These are phyloP conservation scores for Bombylius discolor DNA, from an alignment of 2,888 invertebrate species.

Conservation along the genomic window DNA sequence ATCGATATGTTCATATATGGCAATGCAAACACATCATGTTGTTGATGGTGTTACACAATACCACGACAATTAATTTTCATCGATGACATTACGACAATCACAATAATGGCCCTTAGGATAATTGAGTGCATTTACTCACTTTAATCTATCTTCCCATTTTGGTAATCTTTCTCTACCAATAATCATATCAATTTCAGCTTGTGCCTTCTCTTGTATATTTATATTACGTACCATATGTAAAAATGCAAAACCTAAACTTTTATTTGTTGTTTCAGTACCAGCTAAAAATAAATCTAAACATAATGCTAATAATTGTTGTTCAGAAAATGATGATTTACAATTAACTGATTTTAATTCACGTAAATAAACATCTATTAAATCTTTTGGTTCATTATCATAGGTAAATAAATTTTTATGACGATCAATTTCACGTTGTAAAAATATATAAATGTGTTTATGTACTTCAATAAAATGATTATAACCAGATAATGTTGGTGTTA, in stretches of 20 bases:
- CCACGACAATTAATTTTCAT: too few species aligned
- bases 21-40: too few species aligned
- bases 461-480: conserved; percentile 59
- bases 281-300: conserved; percentile 81
- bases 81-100: too few species aligned
- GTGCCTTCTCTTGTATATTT: conserved; percentile 59
- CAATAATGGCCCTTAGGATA: too few species aligned
- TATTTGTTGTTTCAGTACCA: conserved; percentile 74
- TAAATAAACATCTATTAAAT: conserved; percentile 73
- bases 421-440: conserved; percentile 55
- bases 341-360: conserved; percentile 48
- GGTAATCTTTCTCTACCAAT: conserved; percentile 57
- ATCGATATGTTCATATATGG: too few species aligned
- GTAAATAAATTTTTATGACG: conserved; percentile 51
- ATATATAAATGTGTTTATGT: conserved; percentile 58
- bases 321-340: conserved; percentile 45
- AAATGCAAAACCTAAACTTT: conserved; percentile 64
- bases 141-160: conserved; percentile 52
- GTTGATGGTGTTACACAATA: too few species aligned
- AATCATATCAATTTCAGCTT: conserved; percentile 62
- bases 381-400: conserved; percentile 49
- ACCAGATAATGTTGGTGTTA: conserved; percentile 64
- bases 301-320: conserved; percentile 62
- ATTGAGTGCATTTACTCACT: conserved; percentile 47
- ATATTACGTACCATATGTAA: conserved; percentile 59